Evolutionary conservation across 2,888 invertebrate species (phyloP), one percentile per base, ranked within the genome.

Genomic region (Perizoma flavofasciatum): DNA sequence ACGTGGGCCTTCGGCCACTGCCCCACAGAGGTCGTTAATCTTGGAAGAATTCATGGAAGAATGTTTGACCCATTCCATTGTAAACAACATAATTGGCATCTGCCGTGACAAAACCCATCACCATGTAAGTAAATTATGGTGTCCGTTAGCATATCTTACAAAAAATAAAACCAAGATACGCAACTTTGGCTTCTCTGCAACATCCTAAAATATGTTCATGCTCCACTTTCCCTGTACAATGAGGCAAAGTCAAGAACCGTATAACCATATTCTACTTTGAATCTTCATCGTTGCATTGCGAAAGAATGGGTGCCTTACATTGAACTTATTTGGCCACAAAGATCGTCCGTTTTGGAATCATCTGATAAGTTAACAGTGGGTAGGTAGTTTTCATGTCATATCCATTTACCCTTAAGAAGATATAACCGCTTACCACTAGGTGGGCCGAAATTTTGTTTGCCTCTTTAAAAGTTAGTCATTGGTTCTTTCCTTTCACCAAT

Each of bases 161-260:
- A 62, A 53, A 49, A 37, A n/a, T 9, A 49, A 46, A 55, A 40
- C 39, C 48, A 49, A 57, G 51, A 58, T 63, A 62, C 64, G 68
- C 59, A 64, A 68, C 59, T 51, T 46, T 41, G 54, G 41, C 9
- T 9, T n/a, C 41, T 53, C 49, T 44, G 46, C 62, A 69, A 63
- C 50, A 50, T 64, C 66, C 48, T 54, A 61, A 66, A 63, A 59
- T 70, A 73, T 69, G 62, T 74, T 70, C 74, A 78, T 71, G 82
- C 75, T 83, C 82, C 66, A 82, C 72, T 82, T 83, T 81, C 69
- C 67, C 55, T 37, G 46, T 55, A 82, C 79, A 82, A 79, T 79
- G 73, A 65, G 67, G 70, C 55, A 61, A 68, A 68, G 48, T 69
- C 68, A 69, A 74, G 72, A 73, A 67, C 71, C 74, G 74, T 73